Evolutionary conservation across 2,113 vertebrate genomes (phyloP).

Genomic region (Puffinus mauretanicus): DNA sequence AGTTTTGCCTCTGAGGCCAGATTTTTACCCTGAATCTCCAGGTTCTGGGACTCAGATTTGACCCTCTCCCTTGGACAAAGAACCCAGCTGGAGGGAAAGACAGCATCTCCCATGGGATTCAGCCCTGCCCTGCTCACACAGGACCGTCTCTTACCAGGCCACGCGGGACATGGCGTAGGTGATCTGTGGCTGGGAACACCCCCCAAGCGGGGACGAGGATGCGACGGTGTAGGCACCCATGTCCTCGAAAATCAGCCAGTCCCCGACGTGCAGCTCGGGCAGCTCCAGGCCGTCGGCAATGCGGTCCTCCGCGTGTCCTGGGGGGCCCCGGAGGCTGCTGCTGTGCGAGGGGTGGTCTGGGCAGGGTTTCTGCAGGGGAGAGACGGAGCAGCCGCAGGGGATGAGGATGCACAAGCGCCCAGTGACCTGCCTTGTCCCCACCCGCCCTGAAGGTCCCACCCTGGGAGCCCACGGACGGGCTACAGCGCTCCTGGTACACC

Average conservation of each 20-base stretch:
- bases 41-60: neutral
- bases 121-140: neutral
- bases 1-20: neutral
- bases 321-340: constrained; percentile 74
- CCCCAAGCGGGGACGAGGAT: neutral
- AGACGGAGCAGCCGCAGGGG: fast-evolving
- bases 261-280: constrained; percentile 70
- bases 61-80: neutral
- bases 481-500: neutral
- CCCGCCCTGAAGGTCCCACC: fast-evolving
- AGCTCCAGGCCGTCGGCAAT: constrained; percentile 68
- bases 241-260: constrained; percentile 79
- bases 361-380: constrained; percentile 56
- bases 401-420: fast-evolving
- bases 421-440: fast-evolving
- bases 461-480: fast-evolving
- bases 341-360: constrained; percentile 38
- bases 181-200: neutral
- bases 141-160: constrained; percentile 73
- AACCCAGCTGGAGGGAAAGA: neutral
- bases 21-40: neutral
- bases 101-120: fast-evolving
- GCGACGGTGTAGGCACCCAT: constrained; percentile 76
- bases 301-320: neutral
- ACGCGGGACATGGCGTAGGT: constrained; percentile 73